Evolutionary conservation across 2,113 vertebrate species (phyloP).

Genomic region (Mohoua ochrocephala): DNA sequence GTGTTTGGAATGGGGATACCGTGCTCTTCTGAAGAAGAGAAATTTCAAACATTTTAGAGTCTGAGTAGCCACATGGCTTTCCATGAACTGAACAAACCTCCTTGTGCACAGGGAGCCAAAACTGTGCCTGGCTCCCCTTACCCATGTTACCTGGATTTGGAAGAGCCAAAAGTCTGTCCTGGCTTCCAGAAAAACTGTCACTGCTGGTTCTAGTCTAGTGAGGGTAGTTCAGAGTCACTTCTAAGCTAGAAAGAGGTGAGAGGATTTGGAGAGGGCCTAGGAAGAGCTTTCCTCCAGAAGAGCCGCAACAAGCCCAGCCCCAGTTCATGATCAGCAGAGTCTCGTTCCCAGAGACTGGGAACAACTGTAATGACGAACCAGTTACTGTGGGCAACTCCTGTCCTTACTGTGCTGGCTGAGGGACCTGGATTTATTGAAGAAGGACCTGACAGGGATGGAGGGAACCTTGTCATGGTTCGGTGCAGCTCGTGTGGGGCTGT

Average conservation of each 20-base stretch:
- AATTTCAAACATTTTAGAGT: background rate
- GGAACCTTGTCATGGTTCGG: background rate
- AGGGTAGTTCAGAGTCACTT: background rate
- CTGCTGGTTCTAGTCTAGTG: background rate
- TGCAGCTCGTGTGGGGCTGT: fast-evolving
- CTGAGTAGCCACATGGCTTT: background rate
- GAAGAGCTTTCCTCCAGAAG: background rate
- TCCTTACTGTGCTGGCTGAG: fast-evolving
- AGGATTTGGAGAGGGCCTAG: background rate
- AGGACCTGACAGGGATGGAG: background rate
- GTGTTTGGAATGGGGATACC: background rate
- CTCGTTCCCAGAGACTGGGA: fast-evolving
- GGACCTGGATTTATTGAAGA: background rate
- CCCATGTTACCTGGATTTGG: background rate
- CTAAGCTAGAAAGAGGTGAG: background rate
- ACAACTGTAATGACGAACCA: background rate
- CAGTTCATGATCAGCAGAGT: fast-evolving
- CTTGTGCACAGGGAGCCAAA: background rate
- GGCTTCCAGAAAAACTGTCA: background rate
- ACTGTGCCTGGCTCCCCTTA: background rate
- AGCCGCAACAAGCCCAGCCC: background rate
- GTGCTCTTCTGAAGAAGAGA: background rate
- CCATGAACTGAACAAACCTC: background rate
- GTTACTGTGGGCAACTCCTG: background rate
- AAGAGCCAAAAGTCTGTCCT: background rate